Evolutionary conservation across 2,113 vertebrate species (phyloP).

Genomic region (Tyrannus savana): DNA sequence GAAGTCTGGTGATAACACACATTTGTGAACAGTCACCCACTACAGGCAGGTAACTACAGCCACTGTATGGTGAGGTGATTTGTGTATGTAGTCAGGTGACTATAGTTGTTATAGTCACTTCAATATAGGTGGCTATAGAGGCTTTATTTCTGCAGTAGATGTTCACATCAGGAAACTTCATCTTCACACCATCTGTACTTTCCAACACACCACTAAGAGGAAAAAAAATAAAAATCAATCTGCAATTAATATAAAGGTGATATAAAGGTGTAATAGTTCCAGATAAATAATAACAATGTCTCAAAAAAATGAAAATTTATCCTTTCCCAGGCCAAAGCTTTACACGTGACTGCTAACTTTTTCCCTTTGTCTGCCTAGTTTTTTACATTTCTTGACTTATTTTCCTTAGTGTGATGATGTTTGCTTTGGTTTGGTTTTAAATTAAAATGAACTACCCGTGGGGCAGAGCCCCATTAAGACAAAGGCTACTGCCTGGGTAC

Average conservation of each 20-base stretch:
- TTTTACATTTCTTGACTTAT: background rate
- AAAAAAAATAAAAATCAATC: background rate
- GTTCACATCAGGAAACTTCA: background rate
- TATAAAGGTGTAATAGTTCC: background rate
- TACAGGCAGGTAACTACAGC: background rate
- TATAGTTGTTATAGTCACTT: fast-evolving
- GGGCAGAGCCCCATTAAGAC: background rate
- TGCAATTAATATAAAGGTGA: background rate
- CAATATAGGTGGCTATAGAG: fast-evolving
- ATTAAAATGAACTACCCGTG: background rate
- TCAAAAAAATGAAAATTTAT: background rate
- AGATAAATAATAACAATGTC: background rate
- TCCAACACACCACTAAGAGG: background rate
- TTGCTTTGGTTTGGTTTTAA: background rate
- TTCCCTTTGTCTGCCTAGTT: background rate
- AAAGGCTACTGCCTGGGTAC: background rate
- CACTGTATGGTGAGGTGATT: background rate
- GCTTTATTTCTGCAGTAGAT: background rate
- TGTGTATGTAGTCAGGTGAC: fast-evolving
- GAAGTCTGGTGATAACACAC: background rate
- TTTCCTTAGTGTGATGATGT: background rate
- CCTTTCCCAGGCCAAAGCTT: background rate
- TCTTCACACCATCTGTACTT: background rate
- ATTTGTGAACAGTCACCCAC: background rate
- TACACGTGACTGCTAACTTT: background rate